phyloP scores from a whole-genome alignment of 2,888 invertebrate genomes.

The Acheta domesticus region DNA sequence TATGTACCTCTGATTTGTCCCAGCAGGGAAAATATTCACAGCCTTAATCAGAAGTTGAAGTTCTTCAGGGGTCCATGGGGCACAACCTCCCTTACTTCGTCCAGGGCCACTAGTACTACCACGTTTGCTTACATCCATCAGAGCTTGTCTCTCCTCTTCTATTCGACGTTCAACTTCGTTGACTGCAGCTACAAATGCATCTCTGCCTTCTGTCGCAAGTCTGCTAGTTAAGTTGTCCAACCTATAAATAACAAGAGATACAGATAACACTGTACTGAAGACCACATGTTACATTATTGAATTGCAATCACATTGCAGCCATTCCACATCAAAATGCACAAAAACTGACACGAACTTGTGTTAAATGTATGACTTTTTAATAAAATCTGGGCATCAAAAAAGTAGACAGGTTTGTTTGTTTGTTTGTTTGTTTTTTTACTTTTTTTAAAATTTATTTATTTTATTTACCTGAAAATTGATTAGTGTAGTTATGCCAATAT shows the following conservation, averaged over 20 bases:
- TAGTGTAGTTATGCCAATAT: too few relatives aligned
- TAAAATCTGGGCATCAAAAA: too few relatives aligned
- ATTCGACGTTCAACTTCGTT: conserved; percentile 70
- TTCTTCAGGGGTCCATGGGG: conserved; percentile 80
- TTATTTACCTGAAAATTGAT: too few relatives aligned
- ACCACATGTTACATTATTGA: too few relatives aligned
- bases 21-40: conserved; percentile 96
- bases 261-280: background rate
- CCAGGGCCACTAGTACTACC: background rate
- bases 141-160: conserved; percentile 69
- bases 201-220: conserved; percentile 54
- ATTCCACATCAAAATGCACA: too few relatives aligned
- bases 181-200: conserved; percentile 64
- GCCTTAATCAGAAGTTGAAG: conserved; percentile 91
- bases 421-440: too few relatives aligned
- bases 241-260: conserved; percentile 37
- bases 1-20: conserved; percentile 75
- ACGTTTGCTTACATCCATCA: conserved; percentile 39
- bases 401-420: too few relatives aligned
- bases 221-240: conserved; percentile 43
- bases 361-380: too few relatives aligned
- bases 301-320: background rate
- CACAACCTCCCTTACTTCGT: conserved; percentile 45
- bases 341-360: too few relatives aligned
- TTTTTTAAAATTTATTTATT: too few relatives aligned